phyloP scores from a whole-genome alignment of 2,113 vertebrate genomes.

The Eira barbara region DNA sequence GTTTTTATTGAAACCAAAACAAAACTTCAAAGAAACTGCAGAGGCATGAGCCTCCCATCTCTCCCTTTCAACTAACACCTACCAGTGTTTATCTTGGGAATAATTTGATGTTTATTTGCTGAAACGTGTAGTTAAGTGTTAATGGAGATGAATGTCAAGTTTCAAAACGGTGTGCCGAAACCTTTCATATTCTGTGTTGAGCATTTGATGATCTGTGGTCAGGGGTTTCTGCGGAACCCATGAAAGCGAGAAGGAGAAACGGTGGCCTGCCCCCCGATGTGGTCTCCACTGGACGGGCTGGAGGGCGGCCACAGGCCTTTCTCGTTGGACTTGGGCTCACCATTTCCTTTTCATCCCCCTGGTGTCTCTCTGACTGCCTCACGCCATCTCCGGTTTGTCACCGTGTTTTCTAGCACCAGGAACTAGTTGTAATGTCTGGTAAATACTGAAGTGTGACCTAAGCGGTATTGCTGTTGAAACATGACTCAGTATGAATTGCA shows the following conservation, averaged over 20 bases:
- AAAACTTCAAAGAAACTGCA: slow-evolving; percentile 63
- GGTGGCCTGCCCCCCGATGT: background rate
- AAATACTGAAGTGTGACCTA: background rate
- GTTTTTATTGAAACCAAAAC: slow-evolving; percentile 64
- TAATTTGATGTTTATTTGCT: slow-evolving; percentile 62
- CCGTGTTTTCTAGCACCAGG: background rate
- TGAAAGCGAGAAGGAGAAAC: background rate
- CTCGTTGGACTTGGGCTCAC: background rate
- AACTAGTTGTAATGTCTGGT: background rate
- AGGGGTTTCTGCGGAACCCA: background rate
- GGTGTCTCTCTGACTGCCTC: background rate
- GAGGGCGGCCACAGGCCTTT: background rate
- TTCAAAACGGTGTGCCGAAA: background rate
- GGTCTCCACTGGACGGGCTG: background rate
- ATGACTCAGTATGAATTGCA: background rate
- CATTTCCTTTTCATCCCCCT: background rate
- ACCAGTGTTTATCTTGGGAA: slow-evolving; percentile 63
- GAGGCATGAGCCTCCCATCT: background rate
- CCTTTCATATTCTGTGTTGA: background rate
- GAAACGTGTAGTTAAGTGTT: slow-evolving; percentile 63
- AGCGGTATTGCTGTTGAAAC: background rate
- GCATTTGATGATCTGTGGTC: background rate
- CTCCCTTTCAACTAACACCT: slow-evolving; percentile 65
- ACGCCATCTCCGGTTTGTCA: background rate
- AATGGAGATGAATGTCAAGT: background rate